phyloP scores from a whole-genome alignment of 2,888 invertebrate species.

The Matsumyia berberina region DNA sequence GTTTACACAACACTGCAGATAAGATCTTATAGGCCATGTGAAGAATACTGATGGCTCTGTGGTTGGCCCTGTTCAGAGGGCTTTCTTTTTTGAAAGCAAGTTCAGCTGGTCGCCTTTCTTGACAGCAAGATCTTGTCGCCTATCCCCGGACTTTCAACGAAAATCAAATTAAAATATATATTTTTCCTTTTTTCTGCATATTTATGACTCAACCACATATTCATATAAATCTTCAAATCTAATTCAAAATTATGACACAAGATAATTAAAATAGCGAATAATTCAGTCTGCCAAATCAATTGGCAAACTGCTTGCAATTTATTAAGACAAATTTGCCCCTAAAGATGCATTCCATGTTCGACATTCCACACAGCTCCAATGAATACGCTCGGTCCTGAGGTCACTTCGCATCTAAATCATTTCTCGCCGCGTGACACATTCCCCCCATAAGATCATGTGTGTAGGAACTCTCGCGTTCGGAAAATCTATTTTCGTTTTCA shows the following conservation, averaged over 20 bases:
- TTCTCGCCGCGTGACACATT: slow-evolving; percentile 51
- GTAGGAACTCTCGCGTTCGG: background rate
- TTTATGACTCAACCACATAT: background rate
- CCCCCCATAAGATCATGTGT: slow-evolving; percentile 5
- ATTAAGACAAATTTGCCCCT: slow-evolving; percentile 10
- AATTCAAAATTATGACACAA: background rate
- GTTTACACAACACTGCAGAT: too few species aligned
- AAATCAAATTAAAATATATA: too few species aligned
- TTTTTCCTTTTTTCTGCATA: background rate
- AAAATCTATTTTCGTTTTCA: slow-evolving; percentile 51
- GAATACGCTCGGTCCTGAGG: slow-evolving; percentile 12
- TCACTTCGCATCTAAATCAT: slow-evolving; percentile 45
- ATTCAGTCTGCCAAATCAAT: background rate
- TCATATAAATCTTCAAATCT: slow-evolving; percentile 19
- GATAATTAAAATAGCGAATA: slow-evolving; percentile 34
- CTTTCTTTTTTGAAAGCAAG: too few species aligned
- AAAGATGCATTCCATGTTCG: slow-evolving; percentile 14
- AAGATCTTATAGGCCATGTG: too few species aligned
- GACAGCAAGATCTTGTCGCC: too few species aligned
- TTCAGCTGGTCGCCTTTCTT: too few species aligned
- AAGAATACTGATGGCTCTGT: too few species aligned
- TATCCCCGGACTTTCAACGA: too few species aligned
- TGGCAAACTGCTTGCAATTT: slow-evolving; percentile 14
- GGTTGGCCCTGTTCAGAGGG: too few species aligned
- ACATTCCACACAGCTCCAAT: background rate